Base-by-base conservation (phyloP, 1,140 invertebrate species). In the Temnothorax longispinosus region DNA sequence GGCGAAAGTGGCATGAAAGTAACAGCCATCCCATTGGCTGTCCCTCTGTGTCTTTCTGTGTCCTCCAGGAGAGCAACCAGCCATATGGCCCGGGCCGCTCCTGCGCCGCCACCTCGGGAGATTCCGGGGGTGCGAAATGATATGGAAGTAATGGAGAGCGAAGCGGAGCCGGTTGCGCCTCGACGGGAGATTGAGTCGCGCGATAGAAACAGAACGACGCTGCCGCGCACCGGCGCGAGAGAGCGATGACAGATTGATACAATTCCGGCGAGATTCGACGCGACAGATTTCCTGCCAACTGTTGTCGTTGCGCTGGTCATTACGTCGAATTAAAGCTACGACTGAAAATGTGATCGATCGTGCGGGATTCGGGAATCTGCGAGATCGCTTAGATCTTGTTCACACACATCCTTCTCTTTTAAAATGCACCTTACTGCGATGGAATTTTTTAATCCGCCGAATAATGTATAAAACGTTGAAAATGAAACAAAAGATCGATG, bases 231-330 rank as follows among this genome's bases (percentile, higher is more conserved):
- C 72, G 62, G 35, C 32, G 56, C 69, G 52, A 72, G 78, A 91
- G 78, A 90, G 86, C 91, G 94, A 95, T 95, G 94, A 95, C 94
- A 95, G 94, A 95, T 95, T 95, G 94, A 95, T 94, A 94, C 92
- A 90, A 95, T 95, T 95, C 94, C 93, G 93, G 92, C 90, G 87
- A 92, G 89, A 94, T 93, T 93, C 78, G 87, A 52, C 84, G 82
- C 93, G 93, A 95, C 94, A 95, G 95, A 95, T 95, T 95, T 95
- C 91, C 93, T 94, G 81, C 95, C 95, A 95, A 95, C 95, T 95
- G 95, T 94, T 93, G 89, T 91, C 88, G 92, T 77, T 44, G 64
- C 56, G 60, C 10, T 78, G 86, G 69, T 94, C 88, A 94, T 94
- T 94, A 93, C 85, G 90, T 87, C 84, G 89, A 91, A 92, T 94